phyloP scores from a whole-genome alignment of 2,888 invertebrate genomes.

The Esperia sulphurella region DNA sequence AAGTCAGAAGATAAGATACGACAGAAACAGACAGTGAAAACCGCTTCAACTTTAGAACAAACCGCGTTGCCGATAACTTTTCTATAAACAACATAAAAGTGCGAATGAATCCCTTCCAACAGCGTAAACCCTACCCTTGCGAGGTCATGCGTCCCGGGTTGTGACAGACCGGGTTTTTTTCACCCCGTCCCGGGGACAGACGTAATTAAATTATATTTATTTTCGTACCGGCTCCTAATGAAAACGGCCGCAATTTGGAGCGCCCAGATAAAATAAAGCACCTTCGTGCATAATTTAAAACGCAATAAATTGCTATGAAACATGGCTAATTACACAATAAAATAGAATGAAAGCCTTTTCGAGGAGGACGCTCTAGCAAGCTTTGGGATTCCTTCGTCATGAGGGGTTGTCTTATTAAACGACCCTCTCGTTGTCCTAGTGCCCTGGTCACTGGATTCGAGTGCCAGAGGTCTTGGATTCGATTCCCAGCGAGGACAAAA shows the following conservation, averaged over 20 bases:
- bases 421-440: no score
- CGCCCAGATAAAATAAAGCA: conserved; percentile 40
- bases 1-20: no score
- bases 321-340: conserved; percentile 54
- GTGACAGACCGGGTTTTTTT: neutral
- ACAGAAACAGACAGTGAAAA: no score
- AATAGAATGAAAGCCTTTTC: conserved; percentile 17
- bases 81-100: neutral
- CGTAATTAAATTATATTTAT: conserved; percentile 61
- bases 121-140: neutral
- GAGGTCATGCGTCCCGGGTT: neutral
- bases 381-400: neutral
- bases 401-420: no score
- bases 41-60: no score
- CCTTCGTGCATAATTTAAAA: conserved; percentile 58
- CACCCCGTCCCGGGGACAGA: neutral
- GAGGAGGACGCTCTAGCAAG: neutral
- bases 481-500: no score
- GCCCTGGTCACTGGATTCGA: no score
- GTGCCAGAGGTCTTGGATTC: no score
- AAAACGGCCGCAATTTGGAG: conserved; percentile 49
- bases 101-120: neutral
- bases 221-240: conserved; percentile 44
- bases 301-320: conserved; percentile 56
- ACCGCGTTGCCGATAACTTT: no score